Evolutionary conservation across 2,888 invertebrate species (phyloP).

Genomic region (Cyclophora albipunctata): DNA sequence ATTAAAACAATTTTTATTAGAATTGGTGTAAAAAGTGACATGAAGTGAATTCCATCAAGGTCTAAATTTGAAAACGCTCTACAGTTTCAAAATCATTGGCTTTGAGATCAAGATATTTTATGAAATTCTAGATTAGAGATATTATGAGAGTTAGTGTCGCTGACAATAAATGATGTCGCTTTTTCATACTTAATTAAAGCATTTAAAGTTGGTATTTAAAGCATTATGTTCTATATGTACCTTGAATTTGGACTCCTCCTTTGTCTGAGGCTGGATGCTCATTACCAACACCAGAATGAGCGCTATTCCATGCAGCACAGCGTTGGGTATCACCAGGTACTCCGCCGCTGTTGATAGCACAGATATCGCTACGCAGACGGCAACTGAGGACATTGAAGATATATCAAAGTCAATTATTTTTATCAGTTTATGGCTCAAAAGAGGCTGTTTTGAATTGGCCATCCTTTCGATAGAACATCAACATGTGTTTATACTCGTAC

Average conservation of each 20-base stretch:
- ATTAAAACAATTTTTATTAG: too few relatives aligned
- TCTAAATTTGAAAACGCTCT: too few relatives aligned
- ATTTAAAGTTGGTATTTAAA: too few relatives aligned
- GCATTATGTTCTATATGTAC: slow-evolving; percentile 19
- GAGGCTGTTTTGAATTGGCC: background rate
- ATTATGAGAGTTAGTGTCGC: too few relatives aligned
- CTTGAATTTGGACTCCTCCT: slow-evolving; percentile 45
- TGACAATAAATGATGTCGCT: too few relatives aligned
- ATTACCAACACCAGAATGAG: slow-evolving; percentile 42
- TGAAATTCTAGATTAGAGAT: too few relatives aligned
- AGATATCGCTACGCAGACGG: slow-evolving; percentile 33
- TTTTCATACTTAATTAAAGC: too few relatives aligned
- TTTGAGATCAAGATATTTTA: too few relatives aligned
- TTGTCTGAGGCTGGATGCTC: slow-evolving; percentile 45
- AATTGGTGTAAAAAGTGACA: too few relatives aligned
- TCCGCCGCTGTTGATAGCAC: slow-evolving; percentile 28
- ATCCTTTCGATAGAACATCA: background rate
- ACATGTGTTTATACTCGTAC: background rate
- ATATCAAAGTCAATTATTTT: slow-evolving; percentile 13
- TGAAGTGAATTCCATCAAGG: too few relatives aligned
- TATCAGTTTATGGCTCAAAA: background rate
- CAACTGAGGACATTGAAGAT: slow-evolving; percentile 27
- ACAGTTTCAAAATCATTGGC: too few relatives aligned
- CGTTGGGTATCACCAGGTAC: slow-evolving; percentile 27
- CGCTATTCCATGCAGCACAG: slow-evolving; percentile 34